Evolutionary conservation across 2,888 invertebrate genomes (phyloP).

Genomic region (Nematopogon swammerdamellus): DNA sequence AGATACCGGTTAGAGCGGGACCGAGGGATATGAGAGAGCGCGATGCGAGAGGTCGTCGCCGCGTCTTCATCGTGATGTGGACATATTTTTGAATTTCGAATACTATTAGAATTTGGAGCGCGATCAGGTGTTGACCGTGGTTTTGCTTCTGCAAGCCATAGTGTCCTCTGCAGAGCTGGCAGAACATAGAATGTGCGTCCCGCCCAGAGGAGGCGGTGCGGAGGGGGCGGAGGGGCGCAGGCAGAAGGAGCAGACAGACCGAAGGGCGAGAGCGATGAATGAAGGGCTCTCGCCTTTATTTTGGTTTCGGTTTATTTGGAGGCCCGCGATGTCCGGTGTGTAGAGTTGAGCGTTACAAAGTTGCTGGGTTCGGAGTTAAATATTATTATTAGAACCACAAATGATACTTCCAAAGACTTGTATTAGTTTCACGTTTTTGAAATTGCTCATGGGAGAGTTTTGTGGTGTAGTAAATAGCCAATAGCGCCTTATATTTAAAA

Average conservation of each 20-base stretch:
- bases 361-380: not conserved
- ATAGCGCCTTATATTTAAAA: no score
- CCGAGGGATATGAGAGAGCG: not conserved
- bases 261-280: not conserved
- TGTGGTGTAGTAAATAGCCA: no score
- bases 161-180: no score
- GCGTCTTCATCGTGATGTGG: not conserved
- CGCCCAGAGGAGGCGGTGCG: no score
- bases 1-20: not conserved
- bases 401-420: no score
- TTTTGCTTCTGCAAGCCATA: not conserved
- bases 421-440: no score
- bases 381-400: no score
- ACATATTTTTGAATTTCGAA: slow-evolving; percentile 18
- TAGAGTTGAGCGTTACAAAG: not conserved
- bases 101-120: slow-evolving; percentile 12
- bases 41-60: not conserved
- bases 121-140: not conserved
- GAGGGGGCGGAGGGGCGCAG: not conserved
- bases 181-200: no score
- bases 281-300: not conserved
- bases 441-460: no score
- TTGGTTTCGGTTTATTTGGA: not conserved
- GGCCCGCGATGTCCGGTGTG: not conserved
- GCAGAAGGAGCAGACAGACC: not conserved